Base-by-base conservation (phyloP, 2,797 vertebrate genomes). In the Chaetodon trifasciatus region DNA sequence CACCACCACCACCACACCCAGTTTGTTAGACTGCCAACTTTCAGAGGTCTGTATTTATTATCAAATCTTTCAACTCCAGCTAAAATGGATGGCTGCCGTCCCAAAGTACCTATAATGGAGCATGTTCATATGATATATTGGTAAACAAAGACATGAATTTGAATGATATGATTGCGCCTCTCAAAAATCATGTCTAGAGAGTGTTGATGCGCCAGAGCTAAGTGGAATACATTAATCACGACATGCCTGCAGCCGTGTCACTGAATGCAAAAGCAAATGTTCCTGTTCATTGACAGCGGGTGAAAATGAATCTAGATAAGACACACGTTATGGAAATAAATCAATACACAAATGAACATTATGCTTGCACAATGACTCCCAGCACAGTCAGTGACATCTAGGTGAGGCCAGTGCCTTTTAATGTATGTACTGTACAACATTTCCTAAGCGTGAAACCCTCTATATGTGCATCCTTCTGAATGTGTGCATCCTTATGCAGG, bases 211-310 rank as follows among this genome's bases (percentile, higher is more conserved):
- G 49, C 76, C 76, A 40, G n/a, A 70, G 83, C 76, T 89, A 92
- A 92, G 86, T 90, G 88, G 74, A 75, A 71, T 66, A 49, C 89
- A 93, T 93, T 91, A 90, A 93, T 94, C 91, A 91, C 75, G 70
- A 44, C 74, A 70, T 85, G 83, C 84, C 88, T 0, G 56, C 86
- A 84, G 86, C 81, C 46, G 78, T 79, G 74, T 76, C 83, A 67
- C 64, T 80, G 80, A 83, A 89, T 66, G 77, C 85, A 79, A 78
- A 88, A 86, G 90, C 86, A 92, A 91, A 91, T 88, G 89, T 90
- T 88, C 83, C 84, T 87, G 80, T 89, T 92, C 87, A 90, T 78
- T 86, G 76, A 86, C 85, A 92, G 81, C 68, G 28, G 67, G 64
- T 66, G 78, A 87, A 89, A 88, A 91, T 89, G n/a, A 86, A 90